Base-by-base conservation (phyloP, 37 sponge, comb jelly and placozoan species). In the Spongilla lacustris region DNA sequence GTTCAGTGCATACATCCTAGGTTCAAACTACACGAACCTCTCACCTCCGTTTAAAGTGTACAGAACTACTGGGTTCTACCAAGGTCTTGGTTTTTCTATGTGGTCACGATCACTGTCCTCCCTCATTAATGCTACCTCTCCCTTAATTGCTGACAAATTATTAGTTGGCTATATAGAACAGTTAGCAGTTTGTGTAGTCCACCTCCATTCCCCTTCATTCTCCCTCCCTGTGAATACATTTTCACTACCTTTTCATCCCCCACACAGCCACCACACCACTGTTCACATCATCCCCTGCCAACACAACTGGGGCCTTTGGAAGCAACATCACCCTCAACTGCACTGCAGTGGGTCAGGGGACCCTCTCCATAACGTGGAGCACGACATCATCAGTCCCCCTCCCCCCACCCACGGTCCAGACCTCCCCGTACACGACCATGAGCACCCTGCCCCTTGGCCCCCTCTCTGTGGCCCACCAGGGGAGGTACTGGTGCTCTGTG, bases 1-100 rank as follows among this genome's bases (percentile, higher is more conserved):
- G 91, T 73, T 90, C 0, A 90, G 91, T 70, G 86, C 82, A 24
- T 69, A 85, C 37, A 81, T 90, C n/a, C 26, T 33, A 17, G 85
- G 76, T 28, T 90, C 91, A 50, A 85, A 85, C 81, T 90, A 85
- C 69, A 69, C 80, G 25, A 25, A 85, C 27, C 69, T 34, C 0
- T n/a, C 66, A 24, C 28, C 80, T 30, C 37, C 58, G 24, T 35
- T 32, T 36, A 74, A 75, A 58, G 58, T 58, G 14, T 17, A 58
- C 58, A 58, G 58, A 17, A 58, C 58, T 6, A 17, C 58, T 17
- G 1, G 1, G 19, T 58, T 58, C 58, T 1, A 17, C 11, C 58
- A 58, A 58, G 58, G 11, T 14, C 58, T 6, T 6, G 41, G 3
- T 3, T 8, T 1, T 17, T 1, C 1, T 58, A n/a, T n/a, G n/a